Evolutionary conservation across 2,888 invertebrate species (phyloP), one percentile per base, ranked within the genome.

Genomic region (Dicranocentrus wangi): DNA sequence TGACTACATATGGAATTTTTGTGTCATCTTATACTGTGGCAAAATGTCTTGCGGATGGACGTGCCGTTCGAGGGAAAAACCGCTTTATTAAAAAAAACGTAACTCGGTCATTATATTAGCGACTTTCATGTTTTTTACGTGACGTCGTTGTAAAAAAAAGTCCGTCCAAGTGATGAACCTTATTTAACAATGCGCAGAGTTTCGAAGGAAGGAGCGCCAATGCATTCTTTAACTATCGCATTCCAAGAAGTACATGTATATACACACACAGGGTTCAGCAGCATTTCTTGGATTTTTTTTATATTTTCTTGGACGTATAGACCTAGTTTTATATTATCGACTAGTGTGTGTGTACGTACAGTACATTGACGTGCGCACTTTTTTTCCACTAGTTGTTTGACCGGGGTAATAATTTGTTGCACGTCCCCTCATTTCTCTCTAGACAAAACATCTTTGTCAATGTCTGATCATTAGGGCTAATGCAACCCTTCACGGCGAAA

Each of bases 401-500:
- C 39, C 28, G 51, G 51, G 39, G 73, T 21, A 75, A 65, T 78
- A 78, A 70, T 79, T 72, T 65, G 66, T 79, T 79, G 66, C 79
- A 72, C 71, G 71, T 71, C 60, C 39, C 21, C 58, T 79, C 71
- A 79, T 79, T 69, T 72, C 79, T 79, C 66, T 66, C 58, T 55
- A 71, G 79, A 79, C 79, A 76, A 55, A 76, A 68, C 60, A 76
- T 76, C 76, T 76, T 76, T 76, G 76, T 76, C 76, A 76, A 76
- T 76, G 76, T 76, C 76, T 76, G 76, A 76, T 76, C 76, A 76
- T 76, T 76, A 76, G 55, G 68, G 68, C 60, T 76, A 76, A 76
- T 76, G 76, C 76, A 76, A 60, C 53, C 76, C 76, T 76, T 76
- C 68, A 66, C 66, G 76, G 66, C 66, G 58, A 66, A 72, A 53